These are phyloP conservation scores for Andrena haemorrhoa DNA, from an alignment of 2,888 invertebrate genomes.

Conservation along the genomic window DNA sequence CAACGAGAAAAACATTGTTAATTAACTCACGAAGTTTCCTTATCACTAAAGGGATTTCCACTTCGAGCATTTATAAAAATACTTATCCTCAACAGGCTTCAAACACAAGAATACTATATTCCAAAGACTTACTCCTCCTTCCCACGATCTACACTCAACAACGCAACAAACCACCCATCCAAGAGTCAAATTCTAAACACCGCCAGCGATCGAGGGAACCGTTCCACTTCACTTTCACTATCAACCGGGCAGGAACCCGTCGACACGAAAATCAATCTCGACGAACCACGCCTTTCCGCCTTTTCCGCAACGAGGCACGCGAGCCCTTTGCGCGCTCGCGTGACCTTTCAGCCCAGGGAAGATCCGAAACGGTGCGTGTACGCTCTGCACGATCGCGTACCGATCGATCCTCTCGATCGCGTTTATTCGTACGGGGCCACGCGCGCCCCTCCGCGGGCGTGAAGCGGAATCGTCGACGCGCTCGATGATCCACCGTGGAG, in stretches of 20 bases:
- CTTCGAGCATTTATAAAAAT: no score
- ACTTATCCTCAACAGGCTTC: no score
- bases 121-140: neutral
- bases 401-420: constrained; percentile 3
- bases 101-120: no score
- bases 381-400: neutral
- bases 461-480: constrained; percentile 56
- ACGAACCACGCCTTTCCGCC: neutral
- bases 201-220: neutral
- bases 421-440: constrained; percentile 4
- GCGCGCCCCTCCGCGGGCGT: constrained; percentile 17
- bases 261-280: constrained; percentile 21
- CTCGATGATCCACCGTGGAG: constrained; percentile 51
- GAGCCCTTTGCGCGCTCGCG: constrained; percentile 13
- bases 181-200: neutral
- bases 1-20: no score
- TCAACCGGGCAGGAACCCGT: constrained; percentile 8
- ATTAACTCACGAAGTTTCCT: no score
- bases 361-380: constrained; percentile 15
- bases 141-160: neutral
- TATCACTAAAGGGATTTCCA: no score
- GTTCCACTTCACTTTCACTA: constrained; percentile 4
- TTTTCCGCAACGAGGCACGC: constrained; percentile 9
- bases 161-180: neutral
- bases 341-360: constrained; percentile 18